Evolutionary conservation across 2,113 vertebrate species (phyloP).

Genomic region (Notechis scutatus): DNA sequence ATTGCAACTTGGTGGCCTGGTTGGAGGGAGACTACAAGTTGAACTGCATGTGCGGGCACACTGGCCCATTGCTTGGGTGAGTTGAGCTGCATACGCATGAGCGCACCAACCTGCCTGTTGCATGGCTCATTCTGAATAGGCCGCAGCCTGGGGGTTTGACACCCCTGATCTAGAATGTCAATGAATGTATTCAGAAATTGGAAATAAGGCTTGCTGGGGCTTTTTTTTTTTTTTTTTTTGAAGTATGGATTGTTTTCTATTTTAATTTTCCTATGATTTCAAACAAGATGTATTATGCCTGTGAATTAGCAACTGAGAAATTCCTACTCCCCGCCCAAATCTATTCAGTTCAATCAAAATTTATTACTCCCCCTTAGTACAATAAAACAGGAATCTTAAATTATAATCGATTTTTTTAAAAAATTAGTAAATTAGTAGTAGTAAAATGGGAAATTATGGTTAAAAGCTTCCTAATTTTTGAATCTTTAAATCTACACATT

Average conservation of each 20-base stretch:
- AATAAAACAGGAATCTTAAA: background rate
- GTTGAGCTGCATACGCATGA: background rate
- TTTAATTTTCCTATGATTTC: background rate
- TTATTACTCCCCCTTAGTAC: background rate
- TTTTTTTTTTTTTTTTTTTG: background rate
- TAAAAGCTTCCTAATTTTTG: background rate
- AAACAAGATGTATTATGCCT: background rate
- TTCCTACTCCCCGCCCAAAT: background rate
- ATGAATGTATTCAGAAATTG: accelerated
- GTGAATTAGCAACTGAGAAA: background rate
- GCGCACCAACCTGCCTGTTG: background rate
- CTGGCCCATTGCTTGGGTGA: background rate
- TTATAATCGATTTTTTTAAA: background rate
- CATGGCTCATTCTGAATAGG: background rate
- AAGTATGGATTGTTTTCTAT: accelerated
- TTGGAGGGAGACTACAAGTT: background rate
- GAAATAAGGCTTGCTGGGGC: accelerated
- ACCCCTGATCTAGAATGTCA: background rate
- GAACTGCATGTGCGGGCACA: background rate
- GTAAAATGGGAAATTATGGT: background rate
- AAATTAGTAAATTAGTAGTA: too few species aligned
- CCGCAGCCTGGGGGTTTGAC: background rate
- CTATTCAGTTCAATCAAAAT: background rate
- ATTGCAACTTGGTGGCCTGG: background rate
- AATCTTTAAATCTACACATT: background rate